Percentiles rank a stretch among this genome's conserved stretches.
Evolutionary conservation across 2,888 invertebrate genomes (phyloP).

Genomic region (Ophion ventricosus): DNA sequence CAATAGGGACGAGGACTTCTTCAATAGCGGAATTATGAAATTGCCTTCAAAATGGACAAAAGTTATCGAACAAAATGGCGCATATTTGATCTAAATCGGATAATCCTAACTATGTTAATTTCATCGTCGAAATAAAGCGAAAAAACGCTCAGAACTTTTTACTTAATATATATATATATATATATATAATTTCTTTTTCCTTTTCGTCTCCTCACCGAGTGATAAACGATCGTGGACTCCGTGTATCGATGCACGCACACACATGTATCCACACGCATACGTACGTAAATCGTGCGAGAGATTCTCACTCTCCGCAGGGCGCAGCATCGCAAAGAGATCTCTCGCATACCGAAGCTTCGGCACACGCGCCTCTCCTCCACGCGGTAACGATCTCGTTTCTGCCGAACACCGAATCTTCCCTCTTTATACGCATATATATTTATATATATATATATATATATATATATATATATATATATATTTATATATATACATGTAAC

Average conservation of each 20-base stretch:
- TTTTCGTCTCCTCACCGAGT: neutral
- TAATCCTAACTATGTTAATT: no score
- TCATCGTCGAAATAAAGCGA: no score
- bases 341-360: conserved; percentile 53
- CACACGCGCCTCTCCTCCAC: conserved; percentile 56
- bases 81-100: no score
- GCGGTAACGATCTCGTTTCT: conserved; percentile 63
- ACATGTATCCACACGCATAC: neutral
- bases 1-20: no score
- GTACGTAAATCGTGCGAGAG: conserved; percentile 26
- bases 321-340: conserved; percentile 27
- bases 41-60: no score
- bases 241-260: conserved; percentile 35
- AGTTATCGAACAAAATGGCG: no score
- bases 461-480: no score
- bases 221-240: conserved; percentile 54
- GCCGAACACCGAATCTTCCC: conserved; percentile 25
- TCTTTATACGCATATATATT: neutral
- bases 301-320: conserved; percentile 38
- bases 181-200: conserved; percentile 11
- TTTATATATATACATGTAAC: no score
- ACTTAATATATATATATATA: no score
- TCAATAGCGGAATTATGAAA: no score
- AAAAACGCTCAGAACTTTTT: no score
- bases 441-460: neutral